Evolutionary conservation across 64 coral and sea anemone species (phyloP), one percentile per base, ranked within the genome.

Genomic region (Acropora yongei): DNA sequence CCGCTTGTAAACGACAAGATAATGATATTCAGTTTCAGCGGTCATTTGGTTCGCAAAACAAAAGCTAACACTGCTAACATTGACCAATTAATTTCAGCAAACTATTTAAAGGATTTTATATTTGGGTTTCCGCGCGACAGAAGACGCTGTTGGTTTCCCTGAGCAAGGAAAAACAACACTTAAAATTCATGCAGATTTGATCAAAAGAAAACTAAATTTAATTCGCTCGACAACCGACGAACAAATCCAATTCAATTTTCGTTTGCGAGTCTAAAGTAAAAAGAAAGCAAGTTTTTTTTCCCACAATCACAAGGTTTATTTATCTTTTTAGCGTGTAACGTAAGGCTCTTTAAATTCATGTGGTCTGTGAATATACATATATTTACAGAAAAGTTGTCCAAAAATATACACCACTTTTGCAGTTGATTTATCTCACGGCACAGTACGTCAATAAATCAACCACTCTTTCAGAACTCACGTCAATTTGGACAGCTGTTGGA

Each of bases 401-500:
- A 85, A 85, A 30, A 30, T 30, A 49, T 71, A 47, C 17, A n/a
- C 66, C n/a, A n/a, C 10, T 20, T 60, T 19, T 71, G 8, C 47
- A 85, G 48, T 10, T 85, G 44, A 85, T 85, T 85, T 61, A 65
- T 71, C 5, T 16, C 12, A 2, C 41, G 43, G 6, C 82, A 3
- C 65, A 67, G 45, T 8, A 72, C 42, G 58, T 68, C 42, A 49
- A 85, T 20, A 71, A 19, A 85, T 85, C 63, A 71, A 85, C 65
- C 44, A 71, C 63, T 67, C 44, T 19, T 85, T 49, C 17, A 20
- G 20, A 47, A 71, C 49, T 41, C 65, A 30, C 44, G 63, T 85
- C 82, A 69, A 71, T 47, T 84, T n/a, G 7, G 14, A 68, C 82
- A 85, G 82, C 82, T 85, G 82, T 4, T 48, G 48, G 51, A 85